A percentile compares a stretch with the other conserved stretches of the same genome.
These are phyloP conservation scores for Thyatira batis DNA, from an alignment of 2,888 invertebrate species.

Conservation along the genomic window DNA sequence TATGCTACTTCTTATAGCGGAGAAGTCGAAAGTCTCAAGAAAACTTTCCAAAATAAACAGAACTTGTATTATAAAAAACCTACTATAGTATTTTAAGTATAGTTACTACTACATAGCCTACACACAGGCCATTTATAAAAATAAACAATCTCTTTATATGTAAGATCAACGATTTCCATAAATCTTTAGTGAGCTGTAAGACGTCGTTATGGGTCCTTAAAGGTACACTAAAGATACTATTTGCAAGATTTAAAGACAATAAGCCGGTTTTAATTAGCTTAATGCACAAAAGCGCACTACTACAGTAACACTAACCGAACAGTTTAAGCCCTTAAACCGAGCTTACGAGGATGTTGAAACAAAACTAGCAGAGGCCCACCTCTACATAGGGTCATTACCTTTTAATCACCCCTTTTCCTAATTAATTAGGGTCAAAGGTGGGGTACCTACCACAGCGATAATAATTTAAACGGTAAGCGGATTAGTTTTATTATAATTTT, in stretches of 20 bases:
- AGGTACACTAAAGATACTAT: no score
- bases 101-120: no score
- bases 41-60: no score
- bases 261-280: background rate
- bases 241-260: background rate
- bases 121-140: no score
- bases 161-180: no score
- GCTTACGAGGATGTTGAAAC: slow-evolving; percentile 20
- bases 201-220: no score
- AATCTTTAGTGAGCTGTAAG: no score
- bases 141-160: no score
- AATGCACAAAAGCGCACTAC: background rate
- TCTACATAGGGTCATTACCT: slow-evolving; percentile 62
- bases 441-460: slow-evolving; percentile 30
- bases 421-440: slow-evolving; percentile 73
- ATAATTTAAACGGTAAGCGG: slow-evolving; percentile 58
- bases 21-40: no score
- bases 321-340: slow-evolving; percentile 12
- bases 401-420: slow-evolving; percentile 62
- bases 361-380: slow-evolving; percentile 35
- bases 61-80: no score
- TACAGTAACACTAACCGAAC: background rate
- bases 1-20: no score
- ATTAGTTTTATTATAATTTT: slow-evolving; percentile 62
- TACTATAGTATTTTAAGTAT: no score